phyloP scores from a whole-genome alignment of 2,888 invertebrate genomes.

The Pristionchus fissidentatus region DNA sequence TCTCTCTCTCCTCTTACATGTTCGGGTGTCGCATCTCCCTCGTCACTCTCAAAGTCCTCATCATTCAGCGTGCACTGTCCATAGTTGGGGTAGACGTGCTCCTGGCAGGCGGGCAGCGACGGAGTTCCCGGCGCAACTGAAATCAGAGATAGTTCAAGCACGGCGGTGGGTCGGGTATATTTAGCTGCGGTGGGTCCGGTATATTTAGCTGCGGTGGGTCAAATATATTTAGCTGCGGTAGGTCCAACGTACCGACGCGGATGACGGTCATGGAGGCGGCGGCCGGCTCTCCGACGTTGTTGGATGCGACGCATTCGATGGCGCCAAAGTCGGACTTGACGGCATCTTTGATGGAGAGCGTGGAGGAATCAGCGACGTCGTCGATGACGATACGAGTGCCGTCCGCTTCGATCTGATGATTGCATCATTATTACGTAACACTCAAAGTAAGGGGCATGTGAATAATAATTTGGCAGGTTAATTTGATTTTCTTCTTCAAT shows the following conservation, averaged over 20 bases:
- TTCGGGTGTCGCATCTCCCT: not conserved
- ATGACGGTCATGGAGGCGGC: constrained; percentile 57
- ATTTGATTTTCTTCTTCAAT: not conserved
- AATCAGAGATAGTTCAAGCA: not conserved
- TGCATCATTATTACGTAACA: not conserved
- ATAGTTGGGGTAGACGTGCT: constrained; percentile 63
- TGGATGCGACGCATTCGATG: constrained; percentile 64
- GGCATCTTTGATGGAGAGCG: constrained; percentile 55
- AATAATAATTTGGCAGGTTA: not conserved
- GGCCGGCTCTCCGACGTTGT: constrained; percentile 61
- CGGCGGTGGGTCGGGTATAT: not conserved
- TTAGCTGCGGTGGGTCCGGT: too few relatives aligned
- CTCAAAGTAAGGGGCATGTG: not conserved
- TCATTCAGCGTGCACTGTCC: constrained; percentile 58
- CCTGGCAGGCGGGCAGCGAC: constrained; percentile 58
- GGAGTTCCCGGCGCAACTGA: constrained; percentile 59
- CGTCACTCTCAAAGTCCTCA: constrained; percentile 49
- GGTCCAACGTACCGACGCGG: constrained; percentile 58
- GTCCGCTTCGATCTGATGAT: constrained; percentile 59
- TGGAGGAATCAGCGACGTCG: constrained; percentile 49
- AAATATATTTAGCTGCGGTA: too few relatives aligned
- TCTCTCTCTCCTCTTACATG: not conserved
- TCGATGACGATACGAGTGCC: constrained; percentile 58
- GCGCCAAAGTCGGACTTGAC: constrained; percentile 58
- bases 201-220: too few relatives aligned